Conservation (phyloP, 2,888 invertebrate species). For the Yponomeuta cagnagella region DNA sequence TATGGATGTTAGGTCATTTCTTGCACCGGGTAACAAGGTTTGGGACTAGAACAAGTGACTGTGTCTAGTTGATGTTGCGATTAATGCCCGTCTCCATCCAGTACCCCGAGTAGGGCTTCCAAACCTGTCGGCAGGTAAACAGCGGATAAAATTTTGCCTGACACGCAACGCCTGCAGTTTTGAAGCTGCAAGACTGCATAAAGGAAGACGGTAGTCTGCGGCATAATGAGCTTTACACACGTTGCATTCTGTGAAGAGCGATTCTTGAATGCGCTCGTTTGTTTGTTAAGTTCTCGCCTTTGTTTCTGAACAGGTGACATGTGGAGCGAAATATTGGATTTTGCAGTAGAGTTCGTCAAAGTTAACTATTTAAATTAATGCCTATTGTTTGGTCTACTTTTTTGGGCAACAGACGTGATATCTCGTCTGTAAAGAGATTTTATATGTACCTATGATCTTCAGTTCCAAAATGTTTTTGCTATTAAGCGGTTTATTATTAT, state of each 20-base stretch:
- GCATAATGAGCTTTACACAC: constrained; percentile 3
- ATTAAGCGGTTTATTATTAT: too few species aligned
- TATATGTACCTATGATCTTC: too few species aligned
- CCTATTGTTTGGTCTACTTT: too few species aligned
- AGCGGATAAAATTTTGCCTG: constrained; percentile 10
- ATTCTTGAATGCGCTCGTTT: background rate
- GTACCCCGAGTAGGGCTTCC: background rate
- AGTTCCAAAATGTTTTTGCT: too few species aligned
- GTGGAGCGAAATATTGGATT: background rate
- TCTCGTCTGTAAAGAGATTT: too few species aligned
- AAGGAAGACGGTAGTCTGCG: background rate
- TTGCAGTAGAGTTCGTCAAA: too few species aligned
- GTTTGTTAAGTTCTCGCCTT: background rate
- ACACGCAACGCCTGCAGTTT: constrained; percentile 7
- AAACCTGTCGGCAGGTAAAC: constrained; percentile 11
- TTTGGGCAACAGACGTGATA: too few species aligned
- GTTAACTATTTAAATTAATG: too few species aligned
- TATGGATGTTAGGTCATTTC: too few species aligned
- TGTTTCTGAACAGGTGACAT: background rate
- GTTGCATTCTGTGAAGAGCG: background rate
- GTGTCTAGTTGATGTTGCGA: too few species aligned
- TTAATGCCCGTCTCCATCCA: background rate
- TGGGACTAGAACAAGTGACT: too few species aligned
- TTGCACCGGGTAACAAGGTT: too few species aligned
- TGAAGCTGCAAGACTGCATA: background rate